Base-by-base conservation (phyloP, 2,113 vertebrate species). In the Piaya cayana region DNA sequence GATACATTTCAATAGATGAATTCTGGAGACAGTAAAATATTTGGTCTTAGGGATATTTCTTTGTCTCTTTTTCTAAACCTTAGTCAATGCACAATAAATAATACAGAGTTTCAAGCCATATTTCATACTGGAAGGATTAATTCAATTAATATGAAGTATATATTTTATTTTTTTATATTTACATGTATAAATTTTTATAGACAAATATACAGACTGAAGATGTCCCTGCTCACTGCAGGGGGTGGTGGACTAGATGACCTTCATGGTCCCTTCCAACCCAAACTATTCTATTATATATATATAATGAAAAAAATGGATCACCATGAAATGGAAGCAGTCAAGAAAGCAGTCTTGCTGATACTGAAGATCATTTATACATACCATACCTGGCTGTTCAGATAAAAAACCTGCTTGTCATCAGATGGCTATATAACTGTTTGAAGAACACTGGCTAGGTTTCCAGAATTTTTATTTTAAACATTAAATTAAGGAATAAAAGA, bases 131-230 rank as follows among this genome's bases (percentile, higher is more conserved):
- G 34, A 56, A 81, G 2, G 7, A 30, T 39, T 55, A 4, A 39
- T 67, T 32, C 12, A 58, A 62, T 19, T 47, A 32, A 39, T 36
- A 39, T 8, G 21, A 26, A 9, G 32, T 42, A 17, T 49, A 17
- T 53, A 27, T 15, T 52, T 36, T 21, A 32, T n/a, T 21, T 56
- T 27, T 55, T 67, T 53, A 36, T 26, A 72, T 36, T 60, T 65
- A 21, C 1, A 62, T 2, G 34, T 11, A 36, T n/a, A 30, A 20
- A 75, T 49, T 8, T 43, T 42, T 53, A 65, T 47, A 49, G 13
- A 4, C 47, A 2, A 20, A 11, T 17, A 37, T 12, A 49, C 6
- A 50, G 0, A n/a, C 8, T n/a, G n/a, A n/a, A n/a, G n/a, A n/a
- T n/a, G n/a, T n/a, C n/a, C n/a, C n/a, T n/a, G n/a, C n/a, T n/a